Base-by-base conservation (phyloP, 2,888 invertebrate genomes). In the Amorpha juglandis region DNA sequence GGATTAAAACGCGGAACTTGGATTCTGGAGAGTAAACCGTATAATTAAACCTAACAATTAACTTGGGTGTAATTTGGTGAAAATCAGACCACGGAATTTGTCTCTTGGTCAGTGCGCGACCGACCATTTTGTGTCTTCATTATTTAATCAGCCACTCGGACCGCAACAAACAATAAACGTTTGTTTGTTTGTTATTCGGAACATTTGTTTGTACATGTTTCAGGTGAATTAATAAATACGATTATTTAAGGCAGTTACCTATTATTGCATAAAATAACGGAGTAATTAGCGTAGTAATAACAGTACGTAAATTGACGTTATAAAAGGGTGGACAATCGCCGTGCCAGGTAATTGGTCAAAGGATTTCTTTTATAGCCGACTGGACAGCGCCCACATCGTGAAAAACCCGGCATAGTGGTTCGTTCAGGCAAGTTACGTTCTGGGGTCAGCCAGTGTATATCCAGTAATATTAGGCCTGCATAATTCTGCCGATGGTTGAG, bases 21-120 rank as follows among this genome's bases (percentile, higher is more conserved):
- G 67, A 67, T 73, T 52, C 63, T 64, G 68, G 68, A 72, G 69
- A 63, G 69, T 64, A 64, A 72, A 73, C 71, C 68, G 72, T 72
- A 74, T 76, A 78, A 81, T 79, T 78, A 79, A 77, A 78, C 73
- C 72, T 73, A 71, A 72, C 78, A 81, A 82, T 81, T 79, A 80
- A 76, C 75, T 75, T 73, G 70, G 72, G 71, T 70, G 73, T 80
- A 75, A 77, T 70, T 79, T 72, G 66, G 67, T 69, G 66, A 71
- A 53, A 66, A 66, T 66, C 65, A 21, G 63, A 50, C 42, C 63
- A 55, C 58, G 19, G 14, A 38, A 58, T 63, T 50, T 38, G 35
- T 27, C 65, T 63, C 62, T 27, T 19, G 51, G 63, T 52, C 52
- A 51, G 38, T 14, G 16, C 38, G 63, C 55, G 53, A 70, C 67